A percentile compares a stretch with the other conserved stretches of the same genome.
phyloP scores from a whole-genome alignment of 2,888 invertebrate species.

The Heliconius ismenius region DNA sequence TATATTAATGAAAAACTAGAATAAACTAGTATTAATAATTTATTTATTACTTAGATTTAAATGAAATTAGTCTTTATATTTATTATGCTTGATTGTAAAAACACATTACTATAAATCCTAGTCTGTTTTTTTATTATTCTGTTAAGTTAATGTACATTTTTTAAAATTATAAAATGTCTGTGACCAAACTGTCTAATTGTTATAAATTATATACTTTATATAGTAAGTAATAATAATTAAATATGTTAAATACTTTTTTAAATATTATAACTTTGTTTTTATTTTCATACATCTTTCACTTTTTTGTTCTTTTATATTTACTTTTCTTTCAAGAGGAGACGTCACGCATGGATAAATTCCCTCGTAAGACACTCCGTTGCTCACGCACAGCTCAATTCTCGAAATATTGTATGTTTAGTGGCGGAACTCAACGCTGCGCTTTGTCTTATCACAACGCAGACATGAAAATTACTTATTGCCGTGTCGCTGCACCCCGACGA shows the following conservation, averaged over 20 bases:
- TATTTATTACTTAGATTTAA: conserved; percentile 6
- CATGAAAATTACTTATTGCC: neutral
- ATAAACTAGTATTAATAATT: conserved; percentile 1
- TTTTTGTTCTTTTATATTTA: neutral
- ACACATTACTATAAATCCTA: conserved; percentile 12
- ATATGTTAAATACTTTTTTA: conserved; percentile 23
- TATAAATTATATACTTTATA: conserved; percentile 16
- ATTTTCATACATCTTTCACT: neutral
- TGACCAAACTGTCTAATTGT: conserved; percentile 19
- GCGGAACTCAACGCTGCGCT: neutral
- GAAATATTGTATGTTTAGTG: neutral
- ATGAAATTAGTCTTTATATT: neutral
- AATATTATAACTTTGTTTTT: conserved; percentile 1
- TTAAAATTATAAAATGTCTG: conserved; percentile 3
- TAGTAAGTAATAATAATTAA: neutral
- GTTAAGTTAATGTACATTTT: neutral
- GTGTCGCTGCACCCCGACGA: too few relatives aligned
- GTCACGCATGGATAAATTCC: neutral
- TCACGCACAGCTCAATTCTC: too few relatives aligned
- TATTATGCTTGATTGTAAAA: neutral
- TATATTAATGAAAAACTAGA: neutral
- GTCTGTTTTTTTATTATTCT: conserved; percentile 8
- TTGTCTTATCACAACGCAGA: neutral
- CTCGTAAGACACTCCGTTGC: too few relatives aligned
- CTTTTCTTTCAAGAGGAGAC: neutral